phyloP scores from a whole-genome alignment of 2,888 invertebrate species.

The Polyommatus iphigenia region DNA sequence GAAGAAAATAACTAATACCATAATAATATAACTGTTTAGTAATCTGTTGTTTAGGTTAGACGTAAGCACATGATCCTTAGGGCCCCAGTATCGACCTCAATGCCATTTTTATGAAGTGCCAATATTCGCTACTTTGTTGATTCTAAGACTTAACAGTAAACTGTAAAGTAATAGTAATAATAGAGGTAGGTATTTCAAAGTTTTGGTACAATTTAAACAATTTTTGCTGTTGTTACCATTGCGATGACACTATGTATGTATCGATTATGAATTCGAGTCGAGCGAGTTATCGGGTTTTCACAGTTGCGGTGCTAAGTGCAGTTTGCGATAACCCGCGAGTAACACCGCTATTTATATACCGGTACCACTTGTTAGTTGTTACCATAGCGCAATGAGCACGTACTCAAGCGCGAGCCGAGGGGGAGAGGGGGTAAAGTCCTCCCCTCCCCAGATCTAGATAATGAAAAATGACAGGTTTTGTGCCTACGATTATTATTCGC shows the following conservation, averaged over 20 bases:
- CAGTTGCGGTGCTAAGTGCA: conserved; percentile 38
- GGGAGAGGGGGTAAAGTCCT: not conserved
- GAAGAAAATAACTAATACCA: too few species aligned
- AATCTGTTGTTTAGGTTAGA: not conserved
- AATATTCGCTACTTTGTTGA: not conserved
- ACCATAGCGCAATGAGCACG: not conserved
- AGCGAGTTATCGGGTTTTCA: conserved; percentile 10
- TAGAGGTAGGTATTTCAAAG: not conserved
- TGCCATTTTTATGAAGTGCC: conserved; percentile 19
- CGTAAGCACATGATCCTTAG: not conserved
- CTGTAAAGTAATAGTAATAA: not conserved
- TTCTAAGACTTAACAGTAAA: not conserved
- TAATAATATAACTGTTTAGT: too few species aligned
- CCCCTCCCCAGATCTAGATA: not conserved
- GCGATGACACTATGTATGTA: not conserved
- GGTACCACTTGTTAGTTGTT: conserved; percentile 29
- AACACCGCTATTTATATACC: conserved; percentile 44
- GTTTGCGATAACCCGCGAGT: conserved; percentile 44
- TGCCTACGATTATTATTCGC: too few species aligned
- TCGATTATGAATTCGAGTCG: conserved; percentile 15
- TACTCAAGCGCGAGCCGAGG: not conserved
- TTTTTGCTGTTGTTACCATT: too few species aligned
- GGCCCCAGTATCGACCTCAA: conserved; percentile 19
- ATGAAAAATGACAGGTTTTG: too few species aligned
- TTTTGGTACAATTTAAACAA: too few species aligned